Base-by-base conservation (phyloP, 2,888 invertebrate species). In the Ochlodes sylvanus region DNA sequence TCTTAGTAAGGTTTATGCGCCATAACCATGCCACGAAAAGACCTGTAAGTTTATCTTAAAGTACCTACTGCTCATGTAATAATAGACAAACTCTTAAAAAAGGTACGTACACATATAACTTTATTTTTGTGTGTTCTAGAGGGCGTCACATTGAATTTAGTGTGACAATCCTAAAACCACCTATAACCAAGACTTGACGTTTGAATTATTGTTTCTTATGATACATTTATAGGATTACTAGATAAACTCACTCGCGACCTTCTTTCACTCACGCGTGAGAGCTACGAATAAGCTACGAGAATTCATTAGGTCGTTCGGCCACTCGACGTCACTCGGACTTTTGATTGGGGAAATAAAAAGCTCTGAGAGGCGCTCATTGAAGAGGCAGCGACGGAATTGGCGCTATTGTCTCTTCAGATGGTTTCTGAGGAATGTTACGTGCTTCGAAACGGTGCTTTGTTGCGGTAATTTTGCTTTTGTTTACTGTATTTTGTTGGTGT, bases 321-420 rank as follows among this genome's bases (percentile, higher is more conserved):
- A 88, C 90, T 89, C 80, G 80, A 84, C 82, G 83, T 82, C 86
- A 85, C 87, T 89, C 81, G 85, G 87, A 86, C 88, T 82, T 90
- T 89, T 89, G 90, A 92, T 92, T 90, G 91, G 84, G 88, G 90
- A 87, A 87, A 90, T 90, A 89, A 91, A 91, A 89, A 87, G 87
- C 84, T 82, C 76, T 81, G 78, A 85, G 84, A 84, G 83, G 83
- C 81, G 77, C 77, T 87, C 86, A 88, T 87, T 89, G 86, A 83
- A 90, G 88, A 84, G 88, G 85, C 79, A 73, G 80, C 76, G 73
- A 72, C 76, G 77, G 77, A 84, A 89, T 90, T 88, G 87, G 80
- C 82, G 70, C 79, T 77, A 87, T 87, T 85, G 85, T 87, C 82
- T 82, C 73, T 32, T 60, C 21, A 47, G 52, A 52, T 52, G 52